Base-by-base conservation (phyloP, 2,888 invertebrate genomes). In the Tromatobia lineatoria region DNA sequence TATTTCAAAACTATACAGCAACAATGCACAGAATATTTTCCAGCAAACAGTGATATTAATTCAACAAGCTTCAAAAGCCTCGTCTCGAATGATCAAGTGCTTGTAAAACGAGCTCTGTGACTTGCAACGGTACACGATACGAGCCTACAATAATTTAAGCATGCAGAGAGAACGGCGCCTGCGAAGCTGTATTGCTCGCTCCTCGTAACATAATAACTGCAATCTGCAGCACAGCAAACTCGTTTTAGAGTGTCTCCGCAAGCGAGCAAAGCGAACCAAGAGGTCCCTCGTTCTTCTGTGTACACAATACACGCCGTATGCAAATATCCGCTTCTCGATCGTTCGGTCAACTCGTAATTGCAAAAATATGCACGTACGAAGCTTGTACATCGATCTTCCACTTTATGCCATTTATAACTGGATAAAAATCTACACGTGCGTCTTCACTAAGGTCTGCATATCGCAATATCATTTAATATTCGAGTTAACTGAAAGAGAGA, bases 241-340 rank as follows among this genome's bases (percentile, higher is more conserved):
- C 71, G 71, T 73, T 73, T 50, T 42, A 45, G 38, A 23, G 42
- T 25, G 71, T 59, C 13, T 42, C n/a, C 29, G 42, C 23, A 25
- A 38, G 7, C 8, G 18, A 18, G 18, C 18, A 10, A n/a, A 64
- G 18, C 18, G 38, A 8, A 38, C 38, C 18, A 15, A n/a, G 34
- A 61, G 71, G 6, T 23, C 57, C 38, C 1, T 18, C 10, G 23
- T 38, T 57, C 42, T 42, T 57, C n/a, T 45, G 45, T 73, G 23
- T 57, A 73, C 45, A 73, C 23, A 45, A 59, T 45, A 57, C 57
- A 73, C 20, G 71, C 20, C 20, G 20, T 59, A 59, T 57, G 71
- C 71, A 73, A 73, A 73, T 73, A 73, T 73, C 71, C 71, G 71
- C 57, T 18, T 45, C 38, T 20, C 71, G 42, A 59, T 45, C 42